Evolutionary conservation across 23 tunicate species (phyloP).

Genomic region (Aplidium turbinatum): DNA sequence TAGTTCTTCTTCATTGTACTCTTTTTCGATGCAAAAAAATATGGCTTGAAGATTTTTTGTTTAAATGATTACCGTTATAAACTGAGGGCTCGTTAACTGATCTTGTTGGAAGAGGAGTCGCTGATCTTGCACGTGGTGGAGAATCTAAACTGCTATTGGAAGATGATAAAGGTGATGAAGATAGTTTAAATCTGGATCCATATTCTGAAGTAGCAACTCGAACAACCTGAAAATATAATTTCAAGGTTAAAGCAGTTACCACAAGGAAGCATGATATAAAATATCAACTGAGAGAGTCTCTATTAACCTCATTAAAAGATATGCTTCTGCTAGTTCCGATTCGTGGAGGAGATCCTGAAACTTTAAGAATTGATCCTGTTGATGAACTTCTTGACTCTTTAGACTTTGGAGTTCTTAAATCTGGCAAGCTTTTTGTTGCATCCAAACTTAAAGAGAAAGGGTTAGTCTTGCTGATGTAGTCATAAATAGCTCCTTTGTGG

Average conservation of each 20-base stretch:
- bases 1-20: no score
- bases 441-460: constrained; percentile 75
- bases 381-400: constrained; percentile 17
- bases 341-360: constrained; percentile 86
- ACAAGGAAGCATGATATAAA: neutral
- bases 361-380: constrained; percentile 66
- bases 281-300: neutral
- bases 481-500: constrained; percentile 41
- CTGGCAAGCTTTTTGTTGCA: constrained; percentile 16
- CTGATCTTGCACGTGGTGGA: no score
- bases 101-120: constrained; percentile 28
- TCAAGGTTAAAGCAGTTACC: neutral
- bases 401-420: constrained; percentile 29
- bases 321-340: constrained; percentile 71
- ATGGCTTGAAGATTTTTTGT: no score
- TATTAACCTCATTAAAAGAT: constrained; percentile 72
- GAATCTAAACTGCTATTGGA: no score
- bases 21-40: no score
- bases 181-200: constrained; percentile 53
- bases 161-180: constrained; percentile 51
- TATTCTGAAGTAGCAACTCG: constrained; percentile 80
- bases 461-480: constrained; percentile 57
- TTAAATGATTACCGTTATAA: constrained; percentile 28
- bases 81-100: constrained; percentile 29
- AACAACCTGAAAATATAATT: constrained; percentile 46